Percentiles rank a stretch among this genome's conserved stretches.
phyloP scores from a whole-genome alignment of 2,113 vertebrate species.

The Miniopterus natalensis region DNA sequence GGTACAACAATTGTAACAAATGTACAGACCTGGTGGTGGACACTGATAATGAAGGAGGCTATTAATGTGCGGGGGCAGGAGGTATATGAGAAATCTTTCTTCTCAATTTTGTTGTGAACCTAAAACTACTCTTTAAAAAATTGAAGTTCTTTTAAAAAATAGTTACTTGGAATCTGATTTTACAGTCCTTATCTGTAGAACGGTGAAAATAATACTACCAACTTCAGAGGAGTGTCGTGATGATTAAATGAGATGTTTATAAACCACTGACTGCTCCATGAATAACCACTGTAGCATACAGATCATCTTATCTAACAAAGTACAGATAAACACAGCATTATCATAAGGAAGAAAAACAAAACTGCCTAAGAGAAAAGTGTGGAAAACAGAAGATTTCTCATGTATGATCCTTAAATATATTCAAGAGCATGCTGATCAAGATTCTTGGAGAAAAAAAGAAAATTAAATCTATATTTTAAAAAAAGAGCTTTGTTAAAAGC shows the following conservation, averaged over 20 bases:
- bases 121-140: conserved; percentile 7
- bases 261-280: background rate
- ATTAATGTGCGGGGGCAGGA: background rate
- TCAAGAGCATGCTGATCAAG: background rate
- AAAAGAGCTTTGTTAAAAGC: background rate
- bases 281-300: background rate
- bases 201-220: background rate
- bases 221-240: background rate
- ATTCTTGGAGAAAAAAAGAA: background rate
- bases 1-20: background rate
- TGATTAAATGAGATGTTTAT: conserved; percentile 3
- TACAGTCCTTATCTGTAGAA: background rate
- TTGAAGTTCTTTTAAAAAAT: background rate
- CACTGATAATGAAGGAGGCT: background rate
- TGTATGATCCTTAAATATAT: background rate
- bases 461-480: background rate
- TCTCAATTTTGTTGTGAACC: background rate
- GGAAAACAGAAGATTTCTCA: background rate
- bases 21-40: no score
- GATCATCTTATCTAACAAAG: background rate
- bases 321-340: background rate
- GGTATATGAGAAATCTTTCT: background rate
- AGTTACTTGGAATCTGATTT: background rate
- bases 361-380: background rate
- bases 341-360: background rate